phyloP scores from a whole-genome alignment of 2,888 invertebrate species.

The Brachyptera risi region DNA sequence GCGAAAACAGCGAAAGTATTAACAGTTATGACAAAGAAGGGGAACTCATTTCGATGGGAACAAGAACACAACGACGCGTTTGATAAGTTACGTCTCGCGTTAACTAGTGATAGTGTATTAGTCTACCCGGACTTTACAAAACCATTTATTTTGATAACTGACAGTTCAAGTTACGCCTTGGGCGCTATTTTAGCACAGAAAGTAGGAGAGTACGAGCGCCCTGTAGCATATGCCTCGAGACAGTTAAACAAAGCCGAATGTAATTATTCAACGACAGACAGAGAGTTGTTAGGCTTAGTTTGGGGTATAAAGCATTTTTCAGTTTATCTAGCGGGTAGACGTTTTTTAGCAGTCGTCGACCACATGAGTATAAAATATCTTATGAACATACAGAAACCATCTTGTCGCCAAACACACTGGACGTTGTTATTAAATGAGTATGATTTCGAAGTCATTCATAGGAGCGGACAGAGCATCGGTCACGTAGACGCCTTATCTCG shows the following conservation, averaged over 20 bases:
- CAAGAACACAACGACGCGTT: conserved; percentile 31
- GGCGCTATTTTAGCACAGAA: conserved; percentile 30
- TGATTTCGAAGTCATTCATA: conserved; percentile 17
- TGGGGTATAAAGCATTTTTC: conserved; percentile 29
- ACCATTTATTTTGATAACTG: conserved; percentile 31
- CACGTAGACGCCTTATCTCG: conserved; percentile 16
- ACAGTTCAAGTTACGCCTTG: conserved; percentile 29
- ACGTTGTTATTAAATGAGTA: conserved; percentile 1
- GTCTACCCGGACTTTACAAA: conserved; percentile 29
- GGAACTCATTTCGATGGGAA: conserved; percentile 31
- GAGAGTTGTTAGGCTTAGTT: conserved; percentile 31
- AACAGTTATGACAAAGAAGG: conserved; percentile 34
- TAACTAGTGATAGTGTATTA: conserved; percentile 32
- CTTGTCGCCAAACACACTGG: neutral
- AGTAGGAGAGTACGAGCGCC: conserved; percentile 22
- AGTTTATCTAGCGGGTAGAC: conserved; percentile 1
- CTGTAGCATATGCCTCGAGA: conserved; percentile 32
- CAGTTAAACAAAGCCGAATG: conserved; percentile 22
- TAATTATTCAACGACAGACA: conserved; percentile 26
- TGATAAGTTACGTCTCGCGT: conserved; percentile 26
- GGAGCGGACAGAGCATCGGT: neutral
- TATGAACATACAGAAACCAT: conserved; percentile 14
- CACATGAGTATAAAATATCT: neutral
- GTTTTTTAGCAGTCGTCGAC: conserved; percentile 13
- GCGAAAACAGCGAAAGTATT: conserved; percentile 35